Conservation (phyloP, 1,140 invertebrate species). For the Lasioglossum baleicum region DNA sequence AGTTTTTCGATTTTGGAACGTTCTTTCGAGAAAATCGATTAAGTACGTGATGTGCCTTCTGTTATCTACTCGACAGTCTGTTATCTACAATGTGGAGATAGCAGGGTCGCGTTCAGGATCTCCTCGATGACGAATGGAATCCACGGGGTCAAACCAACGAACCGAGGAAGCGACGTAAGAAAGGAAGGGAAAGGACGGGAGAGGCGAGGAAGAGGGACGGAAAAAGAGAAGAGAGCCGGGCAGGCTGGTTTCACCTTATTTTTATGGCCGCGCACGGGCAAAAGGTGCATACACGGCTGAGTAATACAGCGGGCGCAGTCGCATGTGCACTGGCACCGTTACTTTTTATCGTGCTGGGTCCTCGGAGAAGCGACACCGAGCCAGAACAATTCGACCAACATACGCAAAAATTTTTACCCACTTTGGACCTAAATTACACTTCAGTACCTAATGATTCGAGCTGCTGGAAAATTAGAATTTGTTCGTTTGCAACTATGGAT, state of each 20-base stretch:
- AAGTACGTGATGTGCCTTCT: too few relatives aligned
- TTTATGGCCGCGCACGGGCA: slow-evolving; percentile 41
- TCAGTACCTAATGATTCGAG: too few relatives aligned
- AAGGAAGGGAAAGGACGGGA: neutral
- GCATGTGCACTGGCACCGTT: slow-evolving; percentile 25
- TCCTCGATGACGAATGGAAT: slow-evolving; percentile 48
- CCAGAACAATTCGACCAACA: slow-evolving; percentile 11
- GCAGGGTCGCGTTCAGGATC: slow-evolving; percentile 11
- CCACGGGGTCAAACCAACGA: slow-evolving; percentile 17
- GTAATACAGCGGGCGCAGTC: slow-evolving; percentile 19
- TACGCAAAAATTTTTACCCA: neutral
- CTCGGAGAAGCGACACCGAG: neutral
- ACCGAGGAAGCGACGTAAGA: neutral
- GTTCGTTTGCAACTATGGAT: too few relatives aligned
- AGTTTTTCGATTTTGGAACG: too few relatives aligned
- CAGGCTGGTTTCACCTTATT: slow-evolving; percentile 45
- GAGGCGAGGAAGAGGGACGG: neutral
- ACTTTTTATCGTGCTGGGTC: slow-evolving; percentile 42
- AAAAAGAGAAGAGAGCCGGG: neutral
- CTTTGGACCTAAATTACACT: too few relatives aligned
- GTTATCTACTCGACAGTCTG: neutral
- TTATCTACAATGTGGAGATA: slow-evolving; percentile 8
- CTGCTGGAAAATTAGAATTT: too few relatives aligned
- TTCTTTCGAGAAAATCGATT: too few relatives aligned
- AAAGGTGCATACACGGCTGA: slow-evolving; percentile 35